A percentile compares a stretch with the other conserved stretches of the same genome.
Evolutionary conservation across 2,888 invertebrate genomes (phyloP).

Genomic region (Archaeoteleia sp.): DNA sequence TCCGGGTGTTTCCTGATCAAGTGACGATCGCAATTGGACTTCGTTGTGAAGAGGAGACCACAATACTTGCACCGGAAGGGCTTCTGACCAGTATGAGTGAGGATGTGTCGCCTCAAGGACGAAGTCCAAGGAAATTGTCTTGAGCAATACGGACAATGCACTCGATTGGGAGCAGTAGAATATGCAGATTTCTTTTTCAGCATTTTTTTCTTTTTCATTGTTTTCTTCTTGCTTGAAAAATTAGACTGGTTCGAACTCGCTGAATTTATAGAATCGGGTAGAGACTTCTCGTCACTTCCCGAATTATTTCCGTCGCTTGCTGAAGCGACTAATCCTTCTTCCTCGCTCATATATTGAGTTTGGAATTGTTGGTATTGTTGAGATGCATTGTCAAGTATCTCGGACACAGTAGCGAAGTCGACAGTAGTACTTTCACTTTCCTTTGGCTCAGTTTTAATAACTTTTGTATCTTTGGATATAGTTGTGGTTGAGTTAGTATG

Average conservation of each 20-base stretch:
- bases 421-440: slow-evolving; percentile 50
- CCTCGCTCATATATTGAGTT: slow-evolving; percentile 77
- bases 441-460: slow-evolving; percentile 19
- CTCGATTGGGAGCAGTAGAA: slow-evolving; percentile 94
- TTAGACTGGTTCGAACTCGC: slow-evolving; percentile 71
- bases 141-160: slow-evolving; percentile 94
- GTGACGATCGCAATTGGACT: slow-evolving; percentile 97
- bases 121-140: slow-evolving; percentile 98
- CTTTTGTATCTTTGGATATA: slow-evolving; percentile 17
- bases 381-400: slow-evolving; percentile 85
- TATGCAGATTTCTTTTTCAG: slow-evolving; percentile 95
- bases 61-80: slow-evolving; percentile 97
- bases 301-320: slow-evolving; percentile 90
- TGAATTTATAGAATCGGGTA: slow-evolving; percentile 78
- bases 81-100: slow-evolving; percentile 97
- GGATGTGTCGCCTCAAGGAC: slow-evolving; percentile 93
- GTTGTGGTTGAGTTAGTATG: slow-evolving; percentile 25
- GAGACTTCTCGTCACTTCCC: slow-evolving; percentile 88
- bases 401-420: slow-evolving; percentile 87
- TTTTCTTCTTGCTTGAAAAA: slow-evolving; percentile 59
- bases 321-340: slow-evolving; percentile 88
- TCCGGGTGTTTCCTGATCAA: slow-evolving; percentile 90
- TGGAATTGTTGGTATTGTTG: slow-evolving; percentile 75
- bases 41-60: slow-evolving; percentile 94
- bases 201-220: slow-evolving; percentile 66